Evolutionary conservation across 1,140 invertebrate genomes (phyloP).

Genomic region (Coelopa frigida): DNA sequence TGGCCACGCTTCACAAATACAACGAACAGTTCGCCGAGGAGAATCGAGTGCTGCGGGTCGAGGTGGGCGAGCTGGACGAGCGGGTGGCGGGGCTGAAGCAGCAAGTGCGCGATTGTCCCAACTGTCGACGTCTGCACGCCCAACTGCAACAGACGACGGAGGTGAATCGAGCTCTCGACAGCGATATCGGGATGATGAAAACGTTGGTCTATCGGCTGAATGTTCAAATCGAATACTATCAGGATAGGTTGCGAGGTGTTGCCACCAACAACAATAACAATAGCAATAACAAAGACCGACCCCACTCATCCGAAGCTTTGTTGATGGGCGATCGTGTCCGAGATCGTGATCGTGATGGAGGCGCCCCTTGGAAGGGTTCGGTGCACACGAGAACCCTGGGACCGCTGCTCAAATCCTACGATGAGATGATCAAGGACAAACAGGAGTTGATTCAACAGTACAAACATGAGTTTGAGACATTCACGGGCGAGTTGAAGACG

Average conservation of each 20-base stretch:
- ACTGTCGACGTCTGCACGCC: conserved; percentile 34
- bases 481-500: conserved; percentile 54
- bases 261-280: background rate
- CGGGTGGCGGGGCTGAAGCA: conserved; percentile 18
- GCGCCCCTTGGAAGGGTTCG: conserved; percentile 11
- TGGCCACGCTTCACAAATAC: conserved; percentile 34
- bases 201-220: conserved; percentile 60
- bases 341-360: background rate
- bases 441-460: conserved; percentile 56
- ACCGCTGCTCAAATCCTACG: conserved; percentile 60
- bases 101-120: conserved; percentile 30
- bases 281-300: background rate
- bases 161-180: conserved; percentile 49
- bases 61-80: conserved; percentile 21
- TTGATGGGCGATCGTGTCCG: background rate
- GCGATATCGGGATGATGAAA: conserved; percentile 59
- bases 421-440: conserved; percentile 59
- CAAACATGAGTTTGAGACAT: conserved; percentile 53
- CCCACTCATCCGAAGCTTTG: background rate
- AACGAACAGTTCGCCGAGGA: conserved; percentile 39
- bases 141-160: conserved; percentile 41
- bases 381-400: conserved; percentile 44
- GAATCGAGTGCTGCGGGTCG: conserved; percentile 29
- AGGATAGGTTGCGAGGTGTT: conserved; percentile 50
- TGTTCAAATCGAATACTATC: conserved; percentile 58